Percentiles rank a stretch among this genome's conserved stretches.
phyloP scores from a whole-genome alignment of 2,113 vertebrate genomes.

The Scatophagus argus region DNA sequence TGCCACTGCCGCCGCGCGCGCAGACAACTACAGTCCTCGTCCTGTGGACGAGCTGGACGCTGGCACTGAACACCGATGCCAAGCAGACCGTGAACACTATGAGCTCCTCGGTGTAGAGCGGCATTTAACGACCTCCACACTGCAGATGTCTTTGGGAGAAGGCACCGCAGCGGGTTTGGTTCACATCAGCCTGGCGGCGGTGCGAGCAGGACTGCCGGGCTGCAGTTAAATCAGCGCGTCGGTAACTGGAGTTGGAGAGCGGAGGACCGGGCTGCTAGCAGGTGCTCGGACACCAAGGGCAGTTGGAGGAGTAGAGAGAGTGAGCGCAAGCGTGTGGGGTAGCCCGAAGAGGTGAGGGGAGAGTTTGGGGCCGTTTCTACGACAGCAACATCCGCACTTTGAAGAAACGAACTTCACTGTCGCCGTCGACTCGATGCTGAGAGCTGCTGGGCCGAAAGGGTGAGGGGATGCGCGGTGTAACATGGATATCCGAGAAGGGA shows the following conservation, averaged over 20 bases:
- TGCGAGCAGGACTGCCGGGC: not conserved
- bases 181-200: constrained; percentile 4
- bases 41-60: constrained; percentile 26
- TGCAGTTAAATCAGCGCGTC: constrained; percentile 10
- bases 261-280: not conserved
- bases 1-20: constrained; percentile 41
- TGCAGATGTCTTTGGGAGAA: not conserved
- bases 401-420: constrained; percentile 49
- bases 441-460: constrained; percentile 32
- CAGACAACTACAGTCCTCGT: constrained; percentile 33
- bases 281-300: not conserved
- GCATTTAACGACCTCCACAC: not conserved
- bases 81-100: constrained; percentile 5
- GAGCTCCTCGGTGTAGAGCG: not conserved
- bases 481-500: constrained; percentile 75
- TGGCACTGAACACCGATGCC: not conserved
- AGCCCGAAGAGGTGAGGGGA: not conserved
- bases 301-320: not conserved
- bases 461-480: constrained; percentile 65
- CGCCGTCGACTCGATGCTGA: constrained; percentile 29
- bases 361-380: constrained; percentile 44
- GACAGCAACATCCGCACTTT: constrained; percentile 42
- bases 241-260: not conserved
- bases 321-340: not conserved
- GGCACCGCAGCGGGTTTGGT: constrained; percentile 8